phyloP scores from a whole-genome alignment of 2,113 vertebrate genomes.

The Corynorhinus townsendii region DNA sequence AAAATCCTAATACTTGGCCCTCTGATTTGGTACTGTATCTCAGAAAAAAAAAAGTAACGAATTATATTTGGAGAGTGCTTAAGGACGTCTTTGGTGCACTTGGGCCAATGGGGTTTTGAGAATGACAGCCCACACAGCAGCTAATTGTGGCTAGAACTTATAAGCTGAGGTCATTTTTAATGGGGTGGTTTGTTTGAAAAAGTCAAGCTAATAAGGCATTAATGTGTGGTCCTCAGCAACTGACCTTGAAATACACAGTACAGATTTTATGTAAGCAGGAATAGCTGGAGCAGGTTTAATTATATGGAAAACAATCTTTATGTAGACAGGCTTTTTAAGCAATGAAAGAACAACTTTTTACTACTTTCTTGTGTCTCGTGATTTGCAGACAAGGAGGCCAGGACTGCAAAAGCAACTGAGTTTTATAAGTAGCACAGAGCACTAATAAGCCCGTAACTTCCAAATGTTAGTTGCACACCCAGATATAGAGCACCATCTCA shows the following conservation, averaged over 20 bases:
- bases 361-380: neutral
- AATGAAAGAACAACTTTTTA: neutral
- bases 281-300: neutral
- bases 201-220: neutral
- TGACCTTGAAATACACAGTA: neutral
- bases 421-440: neutral
- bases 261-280: neutral
- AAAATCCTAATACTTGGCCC: neutral
- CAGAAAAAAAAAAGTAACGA: neutral
- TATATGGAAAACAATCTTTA: neutral
- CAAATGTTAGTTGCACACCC: neutral
- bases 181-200: neutral
- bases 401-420: neutral
- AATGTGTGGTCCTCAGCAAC: neutral
- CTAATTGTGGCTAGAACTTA: neutral
- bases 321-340: neutral
- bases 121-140: neutral
- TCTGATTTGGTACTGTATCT: neutral
- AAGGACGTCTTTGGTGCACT: neutral
- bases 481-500: neutral
- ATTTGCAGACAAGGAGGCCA: neutral
- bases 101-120: neutral
- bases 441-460: neutral
- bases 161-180: neutral
- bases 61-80: neutral